phyloP scores from a whole-genome alignment of 2,113 vertebrate genomes.

The Pterocles gutturalis region DNA sequence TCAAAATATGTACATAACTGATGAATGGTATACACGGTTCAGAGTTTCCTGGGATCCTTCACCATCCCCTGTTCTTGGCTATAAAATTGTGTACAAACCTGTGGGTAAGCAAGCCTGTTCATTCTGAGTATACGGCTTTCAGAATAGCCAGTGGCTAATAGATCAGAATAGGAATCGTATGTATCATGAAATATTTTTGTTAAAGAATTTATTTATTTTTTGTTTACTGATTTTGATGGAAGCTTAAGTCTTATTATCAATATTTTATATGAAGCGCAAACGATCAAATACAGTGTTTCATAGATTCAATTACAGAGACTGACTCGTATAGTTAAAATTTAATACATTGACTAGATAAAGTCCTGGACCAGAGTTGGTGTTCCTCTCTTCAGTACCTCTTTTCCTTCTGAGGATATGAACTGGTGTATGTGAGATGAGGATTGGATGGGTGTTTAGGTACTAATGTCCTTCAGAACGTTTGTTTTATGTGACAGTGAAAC shows the following conservation, averaged over 20 bases:
- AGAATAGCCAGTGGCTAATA: background rate
- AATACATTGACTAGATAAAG: background rate
- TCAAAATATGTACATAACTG: conserved; percentile 91
- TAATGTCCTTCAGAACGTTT: background rate
- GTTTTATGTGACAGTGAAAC: background rate
- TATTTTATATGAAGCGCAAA: background rate
- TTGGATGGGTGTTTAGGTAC: background rate
- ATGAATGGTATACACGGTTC: conserved; percentile 99
- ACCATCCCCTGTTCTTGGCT: conserved; percentile 90
- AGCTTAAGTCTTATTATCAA: background rate
- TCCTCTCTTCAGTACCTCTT: background rate
- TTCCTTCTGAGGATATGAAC: background rate
- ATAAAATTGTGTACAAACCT: conserved; percentile 91
- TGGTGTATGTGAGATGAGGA: background rate
- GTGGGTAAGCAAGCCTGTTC: conserved; percentile 80
- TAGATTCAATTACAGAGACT: background rate
- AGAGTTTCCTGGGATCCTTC: conserved; percentile 94
- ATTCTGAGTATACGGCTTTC: background rate
- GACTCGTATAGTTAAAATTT: background rate
- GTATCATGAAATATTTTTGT: background rate
- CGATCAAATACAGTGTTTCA: background rate
- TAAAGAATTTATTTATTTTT: background rate
- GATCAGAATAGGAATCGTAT: background rate
- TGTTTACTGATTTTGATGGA: background rate
- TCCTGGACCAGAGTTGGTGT: background rate